Conservation (phyloP, 1,140 invertebrate species). For the Lucilia sericata region DNA sequence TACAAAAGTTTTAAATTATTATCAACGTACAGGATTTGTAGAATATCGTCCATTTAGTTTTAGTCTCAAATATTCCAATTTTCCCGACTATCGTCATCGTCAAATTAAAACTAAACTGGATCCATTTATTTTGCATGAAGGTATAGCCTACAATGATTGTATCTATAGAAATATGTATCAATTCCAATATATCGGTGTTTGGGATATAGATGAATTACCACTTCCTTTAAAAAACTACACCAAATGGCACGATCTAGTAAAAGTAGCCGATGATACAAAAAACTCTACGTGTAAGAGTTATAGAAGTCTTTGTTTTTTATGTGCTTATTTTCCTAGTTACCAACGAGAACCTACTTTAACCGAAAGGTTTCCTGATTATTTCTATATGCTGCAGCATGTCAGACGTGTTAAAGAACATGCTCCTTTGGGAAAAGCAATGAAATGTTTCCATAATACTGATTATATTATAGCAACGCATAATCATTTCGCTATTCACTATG, state of each 20-base stretch:
- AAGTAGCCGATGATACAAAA: slow-evolving; percentile 50
- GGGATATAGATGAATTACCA: slow-evolving; percentile 94
- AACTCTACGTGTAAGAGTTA: slow-evolving; percentile 70
- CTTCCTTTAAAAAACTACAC: slow-evolving; percentile 74
- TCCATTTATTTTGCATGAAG: slow-evolving; percentile 88
- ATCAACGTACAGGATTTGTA: slow-evolving; percentile 76
- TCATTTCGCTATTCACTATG: slow-evolving; percentile 74
- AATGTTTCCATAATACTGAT: slow-evolving; percentile 91
- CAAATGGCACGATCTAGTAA: slow-evolving; percentile 78
- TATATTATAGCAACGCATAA: slow-evolving; percentile 88
- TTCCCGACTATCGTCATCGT: slow-evolving; percentile 84
- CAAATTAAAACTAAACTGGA: slow-evolving; percentile 85
- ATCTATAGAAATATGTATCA: slow-evolving; percentile 90
- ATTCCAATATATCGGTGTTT: slow-evolving; percentile 87
- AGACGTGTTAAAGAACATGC: slow-evolving; percentile 88
- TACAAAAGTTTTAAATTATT: slow-evolving; percentile 84
- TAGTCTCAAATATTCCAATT: slow-evolving; percentile 86
- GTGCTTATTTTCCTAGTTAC: slow-evolving; percentile 93
- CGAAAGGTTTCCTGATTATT: slow-evolving; percentile 81
- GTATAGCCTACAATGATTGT: slow-evolving; percentile 96
- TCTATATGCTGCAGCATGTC: slow-evolving; percentile 93
- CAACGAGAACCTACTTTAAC: slow-evolving; percentile 81
- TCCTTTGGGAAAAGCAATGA: slow-evolving; percentile 86
- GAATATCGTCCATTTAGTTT: slow-evolving; percentile 84
- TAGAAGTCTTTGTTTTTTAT: slow-evolving; percentile 86